Conservation (phyloP, 2,888 invertebrate genomes). For the Seira musarum region DNA sequence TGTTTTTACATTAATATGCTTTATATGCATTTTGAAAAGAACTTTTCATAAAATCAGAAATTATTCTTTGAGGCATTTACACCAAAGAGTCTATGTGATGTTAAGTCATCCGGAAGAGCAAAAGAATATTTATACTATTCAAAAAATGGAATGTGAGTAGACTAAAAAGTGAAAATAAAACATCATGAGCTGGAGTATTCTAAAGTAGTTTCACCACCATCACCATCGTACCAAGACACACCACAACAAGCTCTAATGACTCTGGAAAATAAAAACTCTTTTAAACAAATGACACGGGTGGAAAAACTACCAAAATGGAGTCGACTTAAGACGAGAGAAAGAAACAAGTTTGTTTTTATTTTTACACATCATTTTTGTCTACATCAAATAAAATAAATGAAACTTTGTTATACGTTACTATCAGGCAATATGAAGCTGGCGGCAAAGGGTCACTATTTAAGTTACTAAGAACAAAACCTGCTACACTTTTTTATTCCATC, state of each 20-base stretch:
- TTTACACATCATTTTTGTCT: background rate
- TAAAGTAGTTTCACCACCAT: no score
- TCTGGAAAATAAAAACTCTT: no score
- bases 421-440: slow-evolving; percentile 48
- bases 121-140: background rate
- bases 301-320: no score
- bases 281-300: no score
- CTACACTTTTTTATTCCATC: slow-evolving; percentile 12
- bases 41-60: background rate
- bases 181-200: no score
- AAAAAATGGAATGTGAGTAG: no score
- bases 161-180: no score
- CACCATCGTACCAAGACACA: no score
- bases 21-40: no score
- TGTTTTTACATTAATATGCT: no score
- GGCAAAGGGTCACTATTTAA: slow-evolving; percentile 30
- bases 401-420: slow-evolving; percentile 55
- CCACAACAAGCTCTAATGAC: no score
- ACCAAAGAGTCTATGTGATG: background rate
- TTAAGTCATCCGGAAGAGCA: background rate
- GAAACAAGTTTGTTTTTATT: slow-evolving; percentile 18
- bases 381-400: slow-evolving; percentile 56
- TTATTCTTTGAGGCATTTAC: background rate
- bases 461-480: slow-evolving; percentile 8
- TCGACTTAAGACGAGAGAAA: slow-evolving; percentile 2